Percentiles rank a stretch among this genome's conserved stretches.
Evolutionary conservation across 1,140 invertebrate genomes (phyloP).

Genomic region (Oncopodura yosiiana): DNA sequence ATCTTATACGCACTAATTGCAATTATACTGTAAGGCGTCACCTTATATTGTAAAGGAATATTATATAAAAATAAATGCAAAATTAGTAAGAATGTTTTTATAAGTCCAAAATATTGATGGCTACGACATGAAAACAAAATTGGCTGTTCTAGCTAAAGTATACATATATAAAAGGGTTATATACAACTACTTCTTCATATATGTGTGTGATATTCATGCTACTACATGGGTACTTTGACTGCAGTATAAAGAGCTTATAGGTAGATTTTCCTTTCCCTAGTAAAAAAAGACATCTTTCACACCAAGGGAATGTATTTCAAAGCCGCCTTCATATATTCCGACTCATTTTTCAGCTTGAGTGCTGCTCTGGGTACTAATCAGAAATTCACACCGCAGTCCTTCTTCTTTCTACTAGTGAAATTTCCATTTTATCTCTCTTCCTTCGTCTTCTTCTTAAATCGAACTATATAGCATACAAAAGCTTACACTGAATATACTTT

Average conservation of each 20-base stretch:
- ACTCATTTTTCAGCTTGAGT: conserved; percentile 16
- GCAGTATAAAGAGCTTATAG: neutral
- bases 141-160: no score
- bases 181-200: neutral
- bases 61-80: neutral
- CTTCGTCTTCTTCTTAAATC: conserved; percentile 1
- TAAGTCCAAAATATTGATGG: no score
- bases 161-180: neutral
- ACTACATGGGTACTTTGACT: neutral
- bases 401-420: neutral
- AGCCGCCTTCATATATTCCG: conserved; percentile 16
- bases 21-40: neutral
- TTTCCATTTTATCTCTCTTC: neutral
- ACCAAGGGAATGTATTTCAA: neutral
- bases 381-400: neutral
- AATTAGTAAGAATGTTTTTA: conserved; percentile 4
- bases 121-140: no score
- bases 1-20: neutral
- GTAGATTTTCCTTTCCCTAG: neutral
- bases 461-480: no score
- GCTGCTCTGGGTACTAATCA: conserved; percentile 7
- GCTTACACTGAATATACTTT: no score
- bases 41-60: neutral
- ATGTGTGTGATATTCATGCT: neutral
- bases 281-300: neutral